These are phyloP conservation scores for Stegodyphus mimosarum DNA, from an alignment of 1,140 invertebrate genomes.

Conservation along the genomic window DNA sequence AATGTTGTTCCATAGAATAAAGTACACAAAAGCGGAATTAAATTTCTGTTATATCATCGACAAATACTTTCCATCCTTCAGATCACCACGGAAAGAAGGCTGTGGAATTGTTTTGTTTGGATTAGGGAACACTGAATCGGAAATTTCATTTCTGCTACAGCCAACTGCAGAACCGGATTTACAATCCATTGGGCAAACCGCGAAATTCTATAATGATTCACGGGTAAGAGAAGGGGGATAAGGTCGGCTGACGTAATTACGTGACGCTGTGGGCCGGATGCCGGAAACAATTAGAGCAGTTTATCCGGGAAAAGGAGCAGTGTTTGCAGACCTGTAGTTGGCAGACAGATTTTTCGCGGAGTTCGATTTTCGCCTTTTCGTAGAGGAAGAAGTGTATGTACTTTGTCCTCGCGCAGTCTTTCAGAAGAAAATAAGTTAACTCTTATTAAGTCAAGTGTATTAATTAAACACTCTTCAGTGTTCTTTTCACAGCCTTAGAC, in stretches of 20 bases:
- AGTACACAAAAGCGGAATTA: too few species aligned
- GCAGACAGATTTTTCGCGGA: neutral
- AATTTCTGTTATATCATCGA: too few species aligned
- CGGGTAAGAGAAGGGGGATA: neutral
- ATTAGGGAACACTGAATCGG: neutral
- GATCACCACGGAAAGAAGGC: too few species aligned
- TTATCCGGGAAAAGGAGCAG: slow-evolving; percentile 19
- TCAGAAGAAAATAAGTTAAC: too few species aligned
- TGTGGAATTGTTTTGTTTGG: too few species aligned
- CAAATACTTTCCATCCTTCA: too few species aligned
- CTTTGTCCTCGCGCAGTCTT: too few species aligned
- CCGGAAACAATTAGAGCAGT: slow-evolving; percentile 49
- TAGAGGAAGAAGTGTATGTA: neutral
- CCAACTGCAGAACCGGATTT: neutral
- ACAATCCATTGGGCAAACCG: neutral
- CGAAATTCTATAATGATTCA: slow-evolving; percentile 42
- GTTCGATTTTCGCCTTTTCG: neutral
- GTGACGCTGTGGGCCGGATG: slow-evolving; percentile 27
- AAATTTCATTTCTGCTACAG: slow-evolving; percentile 31
- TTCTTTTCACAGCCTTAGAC: too few species aligned
- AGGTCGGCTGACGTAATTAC: slow-evolving; percentile 22
- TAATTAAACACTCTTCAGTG: too few species aligned
- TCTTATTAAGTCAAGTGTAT: too few species aligned
- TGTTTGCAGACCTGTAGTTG: neutral
- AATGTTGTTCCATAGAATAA: too few species aligned